Evolutionary conservation across 1,140 invertebrate genomes (phyloP).

Genomic region (Aradophagus sp.): DNA sequence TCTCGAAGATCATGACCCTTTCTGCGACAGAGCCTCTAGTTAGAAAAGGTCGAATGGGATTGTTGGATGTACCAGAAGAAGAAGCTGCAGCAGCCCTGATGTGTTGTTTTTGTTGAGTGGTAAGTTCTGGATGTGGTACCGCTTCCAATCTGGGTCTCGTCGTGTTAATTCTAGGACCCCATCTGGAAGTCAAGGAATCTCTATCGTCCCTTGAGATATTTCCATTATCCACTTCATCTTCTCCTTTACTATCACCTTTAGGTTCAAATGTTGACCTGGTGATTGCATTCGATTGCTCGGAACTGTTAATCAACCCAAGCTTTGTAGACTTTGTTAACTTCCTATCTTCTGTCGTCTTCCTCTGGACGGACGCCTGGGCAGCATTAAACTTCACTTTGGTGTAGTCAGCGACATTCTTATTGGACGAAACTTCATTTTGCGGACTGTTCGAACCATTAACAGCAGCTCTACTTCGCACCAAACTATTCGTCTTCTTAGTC

Average conservation of each 20-base stretch:
- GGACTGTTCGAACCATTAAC: slow-evolving; percentile 1
- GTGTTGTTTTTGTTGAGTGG: slow-evolving; percentile 80
- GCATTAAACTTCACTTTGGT: slow-evolving; percentile 79
- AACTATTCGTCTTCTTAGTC: slow-evolving; percentile 53
- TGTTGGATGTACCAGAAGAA: slow-evolving; percentile 66
- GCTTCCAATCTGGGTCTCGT: slow-evolving; percentile 68
- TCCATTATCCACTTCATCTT: slow-evolving; percentile 65
- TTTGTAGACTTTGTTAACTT: too few relatives aligned
- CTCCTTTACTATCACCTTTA: slow-evolving; percentile 22
- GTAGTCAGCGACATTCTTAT: slow-evolving; percentile 78
- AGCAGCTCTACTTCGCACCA: slow-evolving; percentile 7
- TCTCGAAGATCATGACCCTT: slow-evolving; percentile 92
- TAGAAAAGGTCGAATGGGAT: slow-evolving; percentile 88
- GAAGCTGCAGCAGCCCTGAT: slow-evolving; percentile 73
- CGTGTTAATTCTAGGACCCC: slow-evolving; percentile 68
- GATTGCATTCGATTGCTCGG: slow-evolving; percentile 62
- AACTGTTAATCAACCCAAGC: slow-evolving; percentile 33
- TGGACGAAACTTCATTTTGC: slow-evolving; percentile 63
- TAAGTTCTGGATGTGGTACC: slow-evolving; percentile 82
- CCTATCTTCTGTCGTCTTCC: slow-evolving; percentile 76
- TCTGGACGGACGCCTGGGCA: slow-evolving; percentile 69
- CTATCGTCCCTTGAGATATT: slow-evolving; percentile 71
- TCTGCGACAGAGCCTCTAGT: slow-evolving; percentile 93
- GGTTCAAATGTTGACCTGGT: slow-evolving; percentile 65
- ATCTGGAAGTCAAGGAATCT: slow-evolving; percentile 70